phyloP scores from a whole-genome alignment of 2,888 invertebrate genomes.

The Standfussiana lucernea region DNA sequence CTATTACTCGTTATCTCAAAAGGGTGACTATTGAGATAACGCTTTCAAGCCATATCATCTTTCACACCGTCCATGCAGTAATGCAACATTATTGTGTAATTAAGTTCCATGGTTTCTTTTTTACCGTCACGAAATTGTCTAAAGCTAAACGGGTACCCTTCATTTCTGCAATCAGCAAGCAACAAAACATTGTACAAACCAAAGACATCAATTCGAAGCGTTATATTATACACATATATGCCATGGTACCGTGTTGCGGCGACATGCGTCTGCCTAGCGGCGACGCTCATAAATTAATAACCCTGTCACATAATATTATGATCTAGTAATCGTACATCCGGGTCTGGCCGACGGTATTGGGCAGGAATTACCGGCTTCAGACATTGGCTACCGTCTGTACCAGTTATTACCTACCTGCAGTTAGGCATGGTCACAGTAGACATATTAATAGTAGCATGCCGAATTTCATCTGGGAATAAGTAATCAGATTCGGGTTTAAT shows the following conservation, averaged over 20 bases:
- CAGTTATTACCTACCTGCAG: not conserved
- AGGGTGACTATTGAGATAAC: no score
- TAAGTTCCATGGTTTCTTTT: not conserved
- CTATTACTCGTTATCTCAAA: not conserved
- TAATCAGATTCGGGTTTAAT: not conserved
- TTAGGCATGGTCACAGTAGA: not conserved
- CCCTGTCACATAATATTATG: slow-evolving; percentile 46
- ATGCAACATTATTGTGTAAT: not conserved
- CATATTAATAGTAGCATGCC: not conserved
- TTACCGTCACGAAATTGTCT: not conserved
- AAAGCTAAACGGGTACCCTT: not conserved
- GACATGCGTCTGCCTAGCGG: slow-evolving; percentile 13
- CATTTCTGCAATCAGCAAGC: not conserved
- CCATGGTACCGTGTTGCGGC: slow-evolving; percentile 2
- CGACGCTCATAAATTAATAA: slow-evolving; percentile 46
- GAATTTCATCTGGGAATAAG: not conserved
- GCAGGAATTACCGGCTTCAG: slow-evolving; percentile 21
- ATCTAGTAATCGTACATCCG: slow-evolving; percentile 44
- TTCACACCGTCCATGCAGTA: not conserved
- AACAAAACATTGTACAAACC: not conserved
- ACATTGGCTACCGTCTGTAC: slow-evolving; percentile 7
- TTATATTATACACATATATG: no score
- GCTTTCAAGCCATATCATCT: not conserved
- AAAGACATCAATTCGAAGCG: not conserved
- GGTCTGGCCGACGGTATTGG: slow-evolving; percentile 9